Percentiles rank a stretch among this genome's conserved stretches.
Evolutionary conservation across 2,113 vertebrate species (phyloP).

Genomic region (Macroglossus sobrinus): DNA sequence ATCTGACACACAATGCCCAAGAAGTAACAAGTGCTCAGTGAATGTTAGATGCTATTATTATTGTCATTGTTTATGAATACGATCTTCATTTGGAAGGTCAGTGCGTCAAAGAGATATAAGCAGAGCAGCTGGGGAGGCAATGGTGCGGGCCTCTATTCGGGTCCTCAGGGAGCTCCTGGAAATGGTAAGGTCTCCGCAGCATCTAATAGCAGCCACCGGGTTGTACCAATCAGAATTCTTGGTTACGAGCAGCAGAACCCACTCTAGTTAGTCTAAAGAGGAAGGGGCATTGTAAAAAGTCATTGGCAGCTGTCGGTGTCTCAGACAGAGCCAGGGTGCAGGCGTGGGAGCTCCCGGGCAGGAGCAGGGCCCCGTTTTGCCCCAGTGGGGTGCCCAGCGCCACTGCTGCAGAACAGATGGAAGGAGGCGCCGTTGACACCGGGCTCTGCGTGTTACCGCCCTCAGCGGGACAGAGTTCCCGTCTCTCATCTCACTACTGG

Average conservation of each 20-base stretch:
- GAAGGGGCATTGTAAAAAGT: neutral
- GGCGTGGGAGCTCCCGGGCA: too few species aligned
- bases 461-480: too few species aligned
- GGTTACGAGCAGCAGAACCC: neutral
- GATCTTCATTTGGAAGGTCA: neutral
- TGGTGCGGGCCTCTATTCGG: fast-evolving
- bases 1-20: neutral
- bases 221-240: neutral
- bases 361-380: neutral
- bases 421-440: fast-evolving
- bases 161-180: too few species aligned
- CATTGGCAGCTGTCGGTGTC: neutral
- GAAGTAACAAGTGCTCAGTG: too few species aligned
- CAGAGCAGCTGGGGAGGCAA: neutral
- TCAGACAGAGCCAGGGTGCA: neutral
- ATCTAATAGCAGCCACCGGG: fast-evolving
- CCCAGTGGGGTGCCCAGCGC: fast-evolving
- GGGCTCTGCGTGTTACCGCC: fast-evolving
- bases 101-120: too few species aligned
- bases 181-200: fast-evolving
- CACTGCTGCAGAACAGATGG: fast-evolving
- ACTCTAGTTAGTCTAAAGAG: neutral
- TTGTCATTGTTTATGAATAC: neutral
- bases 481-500: fast-evolving
- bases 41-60: fast-evolving